Base-by-base conservation (phyloP, 2,113 vertebrate genomes). In the Ophiodon elongatus region DNA sequence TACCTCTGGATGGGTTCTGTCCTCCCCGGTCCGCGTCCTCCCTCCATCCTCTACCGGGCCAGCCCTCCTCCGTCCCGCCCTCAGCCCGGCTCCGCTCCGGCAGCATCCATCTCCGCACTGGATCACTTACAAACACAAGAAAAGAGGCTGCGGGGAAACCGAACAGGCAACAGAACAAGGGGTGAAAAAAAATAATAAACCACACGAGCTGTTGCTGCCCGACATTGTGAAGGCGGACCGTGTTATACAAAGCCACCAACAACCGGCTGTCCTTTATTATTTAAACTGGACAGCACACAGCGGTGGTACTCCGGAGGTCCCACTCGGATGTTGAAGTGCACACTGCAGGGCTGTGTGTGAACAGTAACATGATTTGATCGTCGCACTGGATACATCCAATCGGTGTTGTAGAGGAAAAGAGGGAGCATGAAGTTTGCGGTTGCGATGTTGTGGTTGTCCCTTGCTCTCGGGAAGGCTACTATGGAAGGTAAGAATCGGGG, bases 351-450 rank as follows among this genome's bases (percentile, higher is more conserved):
- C 35, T 9, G 62, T 17, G 27, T 19, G 71, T 0, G 41, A 31
- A 14, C 59, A 7, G 59, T 68, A 45, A 60, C 8, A 85, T 82
- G 82, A 50, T 85, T 54, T 87, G 87, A 89, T 83, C 69, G 3
- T 13, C 56, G 52, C 73, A 1, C 7, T 59, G 80, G 81, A 84
- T 15, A 23, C 54, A 57, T 27, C 63, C 37, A 5, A 21, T 35
- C 33, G 39, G 19, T 50, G 66, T 19, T 8, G 83, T 3, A 37
- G 47, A 67, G 4, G 35, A 60, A 6, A n/a, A 27, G 77, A 76
- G 67, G 66, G 75, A 91, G 76, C 68, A 94, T 95, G 94, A 94
- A 94, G 94, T 95, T 94, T 73, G 76, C 86, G 73, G 73, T 85
- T 1, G 77, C 89, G 64, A 80, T 89, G 84, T 15, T 95, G 83